Base-by-base conservation (phyloP, 1,140 invertebrate genomes). In the Zeugodacus cucurbitae region DNA sequence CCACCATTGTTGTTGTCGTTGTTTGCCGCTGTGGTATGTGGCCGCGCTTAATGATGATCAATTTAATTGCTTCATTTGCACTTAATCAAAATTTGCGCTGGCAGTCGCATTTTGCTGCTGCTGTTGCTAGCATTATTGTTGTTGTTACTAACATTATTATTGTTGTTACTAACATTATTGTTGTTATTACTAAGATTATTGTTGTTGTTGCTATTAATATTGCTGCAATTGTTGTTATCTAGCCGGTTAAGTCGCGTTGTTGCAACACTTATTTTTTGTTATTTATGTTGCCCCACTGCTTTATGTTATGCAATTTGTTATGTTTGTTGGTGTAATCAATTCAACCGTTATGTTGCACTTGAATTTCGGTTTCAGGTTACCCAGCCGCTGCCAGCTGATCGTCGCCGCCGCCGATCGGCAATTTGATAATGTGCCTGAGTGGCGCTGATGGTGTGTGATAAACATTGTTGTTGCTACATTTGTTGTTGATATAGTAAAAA, bases 11-110 rank as follows among this genome's bases (percentile, higher is more conserved):
- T 64, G n/a, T 26, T 7, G 34, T n/a, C 29, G 67, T n/a, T 74
- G 67, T 10, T 7, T 67, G 14, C 32, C 29, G 20, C 34, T 74
- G 34, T 74, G 34, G 34, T 14, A 44, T 14, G 41, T 82, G 74
- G 74, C 74, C 26, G 41, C n/a, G 41, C 41, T 82, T 82, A 82
- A 82, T 82, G 74, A 82, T 82, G 74, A 82, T 82, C 74, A 82
- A 48, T 82, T 82, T 82, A 82, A 82, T 82, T 82, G 74, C 74
- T 82, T 82, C 74, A 82, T 82, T 82, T 82, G 44, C 74, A 82
- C 74, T 82, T 82, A 82, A 82, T 82, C 74, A 82, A 82, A 82
- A 82, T 82, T 82, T 41, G 70, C 37, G 41, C 0, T 78, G 70
- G 34, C n/a, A 78, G 17, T 44, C 14, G 22, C 44, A 78, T 22